A percentile compares a stretch with the other conserved stretches of the same genome.
Evolutionary conservation across 2,888 invertebrate genomes (phyloP).

Genomic region (Mythimna lalbum): DNA sequence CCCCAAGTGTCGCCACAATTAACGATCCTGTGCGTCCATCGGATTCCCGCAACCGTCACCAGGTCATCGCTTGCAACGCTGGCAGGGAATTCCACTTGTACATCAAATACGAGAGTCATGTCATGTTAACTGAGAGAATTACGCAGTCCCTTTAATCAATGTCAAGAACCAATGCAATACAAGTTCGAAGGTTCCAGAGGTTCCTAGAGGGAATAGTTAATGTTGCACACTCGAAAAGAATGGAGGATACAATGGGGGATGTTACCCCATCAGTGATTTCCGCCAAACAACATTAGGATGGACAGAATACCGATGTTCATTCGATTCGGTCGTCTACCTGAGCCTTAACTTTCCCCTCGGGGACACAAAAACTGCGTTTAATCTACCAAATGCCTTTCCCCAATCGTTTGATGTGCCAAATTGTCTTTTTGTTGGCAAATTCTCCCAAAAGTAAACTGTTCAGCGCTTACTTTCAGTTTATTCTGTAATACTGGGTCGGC

Average conservation of each 20-base stretch:
- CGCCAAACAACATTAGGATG: neutral
- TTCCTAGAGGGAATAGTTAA: neutral
- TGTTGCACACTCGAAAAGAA: neutral
- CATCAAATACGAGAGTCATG: too few species aligned
- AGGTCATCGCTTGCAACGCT: too few species aligned
- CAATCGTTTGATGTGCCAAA: slow-evolving; percentile 54
- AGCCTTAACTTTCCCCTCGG: slow-evolving; percentile 27
- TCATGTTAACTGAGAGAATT: too few species aligned
- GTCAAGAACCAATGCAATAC: neutral
- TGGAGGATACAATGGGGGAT: neutral
- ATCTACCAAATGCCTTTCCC: slow-evolving; percentile 43
- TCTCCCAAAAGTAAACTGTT: slow-evolving; percentile 45
- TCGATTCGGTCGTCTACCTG: slow-evolving; percentile 12
- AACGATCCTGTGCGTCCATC: too few species aligned
- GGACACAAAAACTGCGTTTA: slow-evolving; percentile 50
- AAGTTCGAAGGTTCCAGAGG: neutral
- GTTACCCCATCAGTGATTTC: neutral
- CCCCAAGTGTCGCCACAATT: too few species aligned
- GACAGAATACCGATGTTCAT: slow-evolving; percentile 1
- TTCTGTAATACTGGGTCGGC: slow-evolving; percentile 14
- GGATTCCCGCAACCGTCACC: too few species aligned
- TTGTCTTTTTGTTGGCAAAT: slow-evolving; percentile 50
- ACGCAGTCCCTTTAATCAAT: neutral
- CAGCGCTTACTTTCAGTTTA: slow-evolving; percentile 39
- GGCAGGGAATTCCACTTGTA: too few species aligned